Evolutionary conservation across 2,797 vertebrate species (phyloP).

Genomic region (Ambastaia sidthimunki): DNA sequence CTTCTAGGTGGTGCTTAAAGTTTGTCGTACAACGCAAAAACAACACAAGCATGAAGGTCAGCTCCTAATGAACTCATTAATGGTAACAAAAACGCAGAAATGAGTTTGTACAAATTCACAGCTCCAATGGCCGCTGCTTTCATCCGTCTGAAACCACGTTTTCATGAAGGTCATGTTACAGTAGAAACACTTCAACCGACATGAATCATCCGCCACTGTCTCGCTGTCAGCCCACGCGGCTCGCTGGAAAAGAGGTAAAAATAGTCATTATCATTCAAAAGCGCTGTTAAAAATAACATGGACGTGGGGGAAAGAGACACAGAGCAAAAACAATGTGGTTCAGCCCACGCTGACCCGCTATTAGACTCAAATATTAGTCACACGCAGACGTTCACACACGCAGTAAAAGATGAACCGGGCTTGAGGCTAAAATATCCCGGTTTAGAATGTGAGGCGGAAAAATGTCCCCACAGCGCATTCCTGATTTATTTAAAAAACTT

Average conservation of each 20-base stretch:
- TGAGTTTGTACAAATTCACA: no score
- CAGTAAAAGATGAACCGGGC: neutral
- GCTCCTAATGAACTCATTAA: no score
- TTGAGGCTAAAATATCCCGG: neutral
- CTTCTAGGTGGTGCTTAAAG: no score
- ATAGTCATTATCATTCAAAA: slow-evolving; percentile 74
- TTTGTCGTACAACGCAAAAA: no score
- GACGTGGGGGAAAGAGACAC: slow-evolving; percentile 49
- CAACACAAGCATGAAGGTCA: no score
- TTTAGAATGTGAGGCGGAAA: neutral
- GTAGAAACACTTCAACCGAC: slow-evolving; percentile 59
- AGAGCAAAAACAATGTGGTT: slow-evolving; percentile 56
- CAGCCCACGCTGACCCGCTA: slow-evolving; percentile 64
- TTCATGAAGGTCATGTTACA: slow-evolving; percentile 42
- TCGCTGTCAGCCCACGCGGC: slow-evolving; percentile 69
- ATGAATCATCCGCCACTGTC: slow-evolving; percentile 73
- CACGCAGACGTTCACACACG: no score
- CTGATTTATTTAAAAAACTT: neutral
- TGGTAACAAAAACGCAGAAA: no score
- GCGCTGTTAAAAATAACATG: slow-evolving; percentile 64
- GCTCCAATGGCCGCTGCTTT: no score
- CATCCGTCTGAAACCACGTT: no score
- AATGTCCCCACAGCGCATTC: neutral
- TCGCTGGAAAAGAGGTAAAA: slow-evolving; percentile 70
- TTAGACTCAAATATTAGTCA: slow-evolving; percentile 58